Evolutionary conservation across 2,113 vertebrate species (phyloP).

Genomic region (Ameiurus melas): DNA sequence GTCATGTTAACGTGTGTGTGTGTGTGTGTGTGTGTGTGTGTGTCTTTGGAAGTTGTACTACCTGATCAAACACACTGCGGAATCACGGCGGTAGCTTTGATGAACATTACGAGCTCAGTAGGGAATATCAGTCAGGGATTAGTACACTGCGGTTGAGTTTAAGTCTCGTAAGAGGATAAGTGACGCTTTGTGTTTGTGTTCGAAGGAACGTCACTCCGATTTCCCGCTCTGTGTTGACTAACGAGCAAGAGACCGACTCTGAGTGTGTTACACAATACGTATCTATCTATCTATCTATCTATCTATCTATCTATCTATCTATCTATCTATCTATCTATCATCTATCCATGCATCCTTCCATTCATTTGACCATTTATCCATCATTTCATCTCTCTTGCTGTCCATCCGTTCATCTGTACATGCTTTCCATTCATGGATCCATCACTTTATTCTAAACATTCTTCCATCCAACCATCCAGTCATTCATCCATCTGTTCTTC

Average conservation of each 20-base stretch:
- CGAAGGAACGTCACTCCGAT: constrained; percentile 27
- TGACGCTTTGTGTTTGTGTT: constrained; percentile 38
- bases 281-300: background rate
- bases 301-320: background rate
- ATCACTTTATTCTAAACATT: background rate
- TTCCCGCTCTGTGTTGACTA: background rate
- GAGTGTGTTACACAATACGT: background rate
- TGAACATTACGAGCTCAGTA: constrained; percentile 47
- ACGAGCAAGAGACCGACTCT: background rate
- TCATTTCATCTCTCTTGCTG: background rate
- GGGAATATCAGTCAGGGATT: constrained; percentile 57
- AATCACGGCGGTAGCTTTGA: constrained; percentile 45
- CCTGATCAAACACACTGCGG: constrained; percentile 44
- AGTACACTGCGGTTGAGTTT: constrained; percentile 51
- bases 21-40: constrained; percentile 27
- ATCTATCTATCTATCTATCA: too few relatives aligned
- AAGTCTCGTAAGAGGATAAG: constrained; percentile 50
- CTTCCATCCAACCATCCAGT: background rate
- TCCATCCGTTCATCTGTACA: background rate
- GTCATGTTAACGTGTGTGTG: constrained; percentile 5
- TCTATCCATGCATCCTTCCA: background rate
- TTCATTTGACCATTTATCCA: background rate
- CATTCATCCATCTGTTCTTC: background rate
- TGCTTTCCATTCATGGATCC: background rate
- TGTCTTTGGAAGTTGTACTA: background rate